Percentiles rank a stretch among this genome's conserved stretches.
Conservation (phyloP, 1,140 invertebrate genomes). For the Brachionus koreanus region DNA sequence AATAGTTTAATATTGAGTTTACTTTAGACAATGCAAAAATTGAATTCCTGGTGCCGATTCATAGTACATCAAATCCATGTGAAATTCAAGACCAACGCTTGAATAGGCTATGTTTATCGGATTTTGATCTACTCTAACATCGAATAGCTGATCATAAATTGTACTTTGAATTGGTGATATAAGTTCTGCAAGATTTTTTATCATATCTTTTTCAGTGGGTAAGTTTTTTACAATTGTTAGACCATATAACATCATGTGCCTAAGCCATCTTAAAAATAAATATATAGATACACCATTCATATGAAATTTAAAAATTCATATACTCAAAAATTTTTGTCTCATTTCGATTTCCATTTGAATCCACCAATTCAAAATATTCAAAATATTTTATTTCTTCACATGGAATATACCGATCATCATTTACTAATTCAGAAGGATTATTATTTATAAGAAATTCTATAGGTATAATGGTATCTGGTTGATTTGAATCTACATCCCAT, state of each 20-base stretch:
- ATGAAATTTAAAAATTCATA: neutral
- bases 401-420: neutral
- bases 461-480: neutral
- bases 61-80: slow-evolving; percentile 55
- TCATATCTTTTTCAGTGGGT: neutral
- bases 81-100: slow-evolving; percentile 49
- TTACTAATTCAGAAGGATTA: neutral
- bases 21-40: slow-evolving; percentile 54
- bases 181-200: slow-evolving; percentile 12
- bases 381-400: slow-evolving; percentile 14
- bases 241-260: neutral
- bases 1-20: too few relatives aligned
- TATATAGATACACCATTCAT: too few relatives aligned
- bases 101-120: slow-evolving; percentile 56
- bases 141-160: slow-evolving; percentile 47
- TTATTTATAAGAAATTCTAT: slow-evolving; percentile 14
- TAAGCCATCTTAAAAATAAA: neutral
- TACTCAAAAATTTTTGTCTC: neutral
- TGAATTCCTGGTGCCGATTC: slow-evolving; percentile 56
- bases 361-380: neutral
- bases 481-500: neutral
- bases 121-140: slow-evolving; percentile 47
- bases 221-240: neutral
- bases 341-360: neutral
- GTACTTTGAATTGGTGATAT: slow-evolving; percentile 26